Conservation (phyloP, 2,888 invertebrate species). For the Octodonta nipae region DNA sequence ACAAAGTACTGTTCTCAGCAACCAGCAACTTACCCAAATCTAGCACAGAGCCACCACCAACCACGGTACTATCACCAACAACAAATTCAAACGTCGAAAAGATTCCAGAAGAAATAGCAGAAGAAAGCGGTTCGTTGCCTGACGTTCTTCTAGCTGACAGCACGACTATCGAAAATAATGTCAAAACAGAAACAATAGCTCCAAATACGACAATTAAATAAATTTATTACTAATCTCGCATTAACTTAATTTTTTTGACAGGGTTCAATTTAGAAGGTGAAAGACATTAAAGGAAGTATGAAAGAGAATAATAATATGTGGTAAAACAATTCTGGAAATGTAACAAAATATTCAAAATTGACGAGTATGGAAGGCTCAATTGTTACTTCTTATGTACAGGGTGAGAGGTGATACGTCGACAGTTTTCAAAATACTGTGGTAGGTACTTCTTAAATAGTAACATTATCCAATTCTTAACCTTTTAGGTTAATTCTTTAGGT, state of each 20-base stretch:
- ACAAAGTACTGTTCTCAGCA: constrained; percentile 42
- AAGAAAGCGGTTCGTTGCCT: constrained; percentile 27
- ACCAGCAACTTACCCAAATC: constrained; percentile 22
- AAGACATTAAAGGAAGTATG: too few relatives aligned
- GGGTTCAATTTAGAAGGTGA: constrained; percentile 2
- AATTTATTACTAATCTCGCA: constrained; percentile 3
- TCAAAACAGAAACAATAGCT: constrained; percentile 10
- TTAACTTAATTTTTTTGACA: neutral
- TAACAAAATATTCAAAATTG: too few relatives aligned
- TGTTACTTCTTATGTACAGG: too few relatives aligned
- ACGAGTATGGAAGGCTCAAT: too few relatives aligned
- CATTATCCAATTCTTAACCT: too few relatives aligned
- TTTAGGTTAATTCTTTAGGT: too few relatives aligned
- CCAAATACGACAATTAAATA: constrained; percentile 14
- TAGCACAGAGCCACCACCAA: constrained; percentile 14
- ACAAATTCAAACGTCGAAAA: constrained; percentile 25
- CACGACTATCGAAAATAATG: constrained; percentile 16
- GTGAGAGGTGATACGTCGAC: too few relatives aligned
- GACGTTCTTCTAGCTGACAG: constrained; percentile 33
- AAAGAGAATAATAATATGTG: too few relatives aligned
- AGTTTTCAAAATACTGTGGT: too few relatives aligned
- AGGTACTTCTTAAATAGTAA: too few relatives aligned
- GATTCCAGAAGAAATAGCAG: constrained; percentile 31
- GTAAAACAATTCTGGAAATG: too few relatives aligned
- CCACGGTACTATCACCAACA: constrained; percentile 9